Evolutionary conservation across 2,113 vertebrate genomes (phyloP).

Genomic region (Chaetops frenatus): DNA sequence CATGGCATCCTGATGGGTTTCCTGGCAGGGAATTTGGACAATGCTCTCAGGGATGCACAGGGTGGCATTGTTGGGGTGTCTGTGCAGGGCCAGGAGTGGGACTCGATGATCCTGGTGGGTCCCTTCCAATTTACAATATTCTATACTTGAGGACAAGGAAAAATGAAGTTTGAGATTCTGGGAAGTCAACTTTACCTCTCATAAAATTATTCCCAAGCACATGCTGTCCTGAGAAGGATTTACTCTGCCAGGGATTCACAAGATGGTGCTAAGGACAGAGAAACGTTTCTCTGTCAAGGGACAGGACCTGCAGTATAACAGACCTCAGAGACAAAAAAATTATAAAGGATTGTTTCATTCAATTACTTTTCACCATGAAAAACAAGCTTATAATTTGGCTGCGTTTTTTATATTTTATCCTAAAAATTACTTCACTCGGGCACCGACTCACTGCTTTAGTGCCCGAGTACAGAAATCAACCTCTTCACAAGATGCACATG

Average conservation of each 20-base stretch:
- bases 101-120: neutral
- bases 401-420: neutral
- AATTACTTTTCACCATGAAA: neutral
- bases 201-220: neutral
- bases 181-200: neutral
- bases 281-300: neutral
- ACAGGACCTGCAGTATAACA: neutral
- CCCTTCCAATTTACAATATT: neutral
- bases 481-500: neutral
- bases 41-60: neutral
- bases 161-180: neutral
- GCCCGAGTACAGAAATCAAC: neutral
- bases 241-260: neutral
- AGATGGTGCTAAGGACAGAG: neutral
- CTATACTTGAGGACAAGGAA: neutral
- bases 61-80: neutral
- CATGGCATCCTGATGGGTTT: neutral
- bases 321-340: neutral
- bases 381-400: neutral
- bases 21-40: neutral
- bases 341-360: neutral
- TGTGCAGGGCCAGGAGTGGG: neutral
- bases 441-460: neutral
- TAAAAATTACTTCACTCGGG: neutral
- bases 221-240: neutral